Base-by-base conservation (phyloP, 2,113 vertebrate genomes). In the Apteryx owenii region DNA sequence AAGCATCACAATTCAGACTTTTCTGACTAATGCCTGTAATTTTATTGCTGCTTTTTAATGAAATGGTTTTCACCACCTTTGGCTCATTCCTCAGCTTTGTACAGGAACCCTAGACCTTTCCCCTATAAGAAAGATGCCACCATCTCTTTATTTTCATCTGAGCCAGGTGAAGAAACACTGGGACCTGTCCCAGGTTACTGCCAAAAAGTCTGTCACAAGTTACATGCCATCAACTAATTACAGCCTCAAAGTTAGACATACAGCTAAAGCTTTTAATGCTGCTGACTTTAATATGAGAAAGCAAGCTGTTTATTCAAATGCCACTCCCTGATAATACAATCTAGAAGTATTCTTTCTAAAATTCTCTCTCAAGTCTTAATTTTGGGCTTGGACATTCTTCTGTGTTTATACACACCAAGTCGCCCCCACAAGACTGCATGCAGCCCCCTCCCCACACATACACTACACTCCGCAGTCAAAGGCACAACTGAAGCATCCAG, bases 171-270 rank as follows among this genome's bases (percentile, higher is more conserved):
- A 23, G 58, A 77, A 94, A 77, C 53, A 85, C 4, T 15, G 85
- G 79, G 23, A 82, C 19, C 9, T 22, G 5, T 62, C 28, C 33
- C 33, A 65, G 61, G 84, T 11, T 4, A 64, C 36, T 69, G 38
- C 73, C 25, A 75, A 10, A 38, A 80, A 85, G 19, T 1, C 0
- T 23, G 5, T 33, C 22, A 0, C 12, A 65, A 85, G 0, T 65
- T 51, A 65, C 42, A 71, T 21, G 31, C 16, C 66, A 22, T 31
- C 36, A 82, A 79, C 9, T 88, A 69, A 70, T 65, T 72, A 56
- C 17, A 87, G 58, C 4, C 31, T 38, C 44, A 53, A 84, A 80
- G 14, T 9, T 56, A 51, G 29, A 86, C 75, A 83, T 26, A 53
- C 18, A 82, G 33, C 82, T 65, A 58, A 88, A 90, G 22, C 21